Base-by-base conservation (phyloP, 1,140 invertebrate species). In the Ceratitis capitata region DNA sequence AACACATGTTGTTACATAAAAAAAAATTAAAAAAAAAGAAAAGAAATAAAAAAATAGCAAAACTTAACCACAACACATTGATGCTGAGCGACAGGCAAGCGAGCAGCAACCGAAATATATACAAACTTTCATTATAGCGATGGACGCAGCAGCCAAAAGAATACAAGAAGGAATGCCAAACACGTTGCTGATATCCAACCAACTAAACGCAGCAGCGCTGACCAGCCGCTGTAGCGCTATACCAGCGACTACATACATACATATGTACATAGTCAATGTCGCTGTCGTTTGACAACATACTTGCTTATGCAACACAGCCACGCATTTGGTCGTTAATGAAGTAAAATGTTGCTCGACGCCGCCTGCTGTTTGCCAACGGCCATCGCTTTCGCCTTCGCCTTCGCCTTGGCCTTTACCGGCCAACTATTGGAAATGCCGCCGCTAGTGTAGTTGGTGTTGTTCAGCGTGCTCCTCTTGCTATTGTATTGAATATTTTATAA, bases 341-440 rank as follows among this genome's bases (percentile, higher is more conserved):
- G 19, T 78, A 78, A 78, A 78, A 78, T 78, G 69, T 78, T 78
- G 69, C 69, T 78, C 69, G 45, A 26, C 69, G 69, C 69, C 69
- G 69, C 69, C 69, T 78, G 69, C 69, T 78, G 42, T 78, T 78
- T 45, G 69, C 39, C 39, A 14, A 23, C 12, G n/a, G 69, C 35
- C 64, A 3, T 64, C 16, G 61, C 14, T 32, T 19, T n/a, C 32
- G 61, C 23, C 56, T 10, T 26, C 56, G 56, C 29, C 58, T 64
- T 64, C 9, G 29, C 4, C 29, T 69, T 69, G 12, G 32, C 1
- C 12, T 61, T 61, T 6, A 26, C 12, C 14, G 19, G 69, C n/a
- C 10, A 45, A 3, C n/a, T 12, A 78, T 78, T 47, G 69, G 39
- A 45, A 45, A 23, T 78, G 69, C 69, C 23, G 64, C 64, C 64